A percentile compares a stretch with the other conserved stretches of the same genome.
Conservation (phyloP, 2,113 vertebrate genomes). For the Zosterops japonicus region DNA sequence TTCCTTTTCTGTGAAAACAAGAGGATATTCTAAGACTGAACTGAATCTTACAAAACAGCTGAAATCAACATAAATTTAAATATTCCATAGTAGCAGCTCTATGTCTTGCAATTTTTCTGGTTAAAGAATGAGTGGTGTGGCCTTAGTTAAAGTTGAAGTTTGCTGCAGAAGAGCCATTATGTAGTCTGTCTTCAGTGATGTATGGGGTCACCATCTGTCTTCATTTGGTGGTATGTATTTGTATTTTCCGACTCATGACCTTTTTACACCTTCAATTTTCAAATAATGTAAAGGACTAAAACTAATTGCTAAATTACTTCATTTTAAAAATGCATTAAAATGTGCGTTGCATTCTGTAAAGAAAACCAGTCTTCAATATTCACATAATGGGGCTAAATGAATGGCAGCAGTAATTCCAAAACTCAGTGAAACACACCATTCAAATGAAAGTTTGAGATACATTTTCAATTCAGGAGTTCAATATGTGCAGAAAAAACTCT, state of each 20-base stretch:
- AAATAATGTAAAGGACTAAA: background rate
- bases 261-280: background rate
- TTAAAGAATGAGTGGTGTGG: background rate
- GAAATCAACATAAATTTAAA: background rate
- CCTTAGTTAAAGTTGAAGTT: background rate
- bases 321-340: background rate
- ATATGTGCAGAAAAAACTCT: background rate
- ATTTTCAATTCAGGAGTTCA: background rate
- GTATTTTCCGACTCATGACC: background rate
- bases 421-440: background rate
- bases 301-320: background rate
- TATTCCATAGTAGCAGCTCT: background rate
- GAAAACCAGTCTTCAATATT: background rate
- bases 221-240: background rate
- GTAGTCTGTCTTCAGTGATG: background rate
- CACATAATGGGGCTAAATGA: background rate
- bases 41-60: background rate
- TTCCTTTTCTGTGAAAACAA: background rate
- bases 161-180: background rate
- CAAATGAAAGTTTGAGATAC: background rate
- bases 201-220: background rate
- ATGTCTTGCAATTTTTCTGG: background rate
- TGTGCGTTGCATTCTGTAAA: background rate
- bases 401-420: background rate
- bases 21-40: background rate